Evolutionary conservation across 2,797 vertebrate species (phyloP), one percentile per base, ranked within the genome.

Genomic region (Tokudaia tokunoshimensis): DNA sequence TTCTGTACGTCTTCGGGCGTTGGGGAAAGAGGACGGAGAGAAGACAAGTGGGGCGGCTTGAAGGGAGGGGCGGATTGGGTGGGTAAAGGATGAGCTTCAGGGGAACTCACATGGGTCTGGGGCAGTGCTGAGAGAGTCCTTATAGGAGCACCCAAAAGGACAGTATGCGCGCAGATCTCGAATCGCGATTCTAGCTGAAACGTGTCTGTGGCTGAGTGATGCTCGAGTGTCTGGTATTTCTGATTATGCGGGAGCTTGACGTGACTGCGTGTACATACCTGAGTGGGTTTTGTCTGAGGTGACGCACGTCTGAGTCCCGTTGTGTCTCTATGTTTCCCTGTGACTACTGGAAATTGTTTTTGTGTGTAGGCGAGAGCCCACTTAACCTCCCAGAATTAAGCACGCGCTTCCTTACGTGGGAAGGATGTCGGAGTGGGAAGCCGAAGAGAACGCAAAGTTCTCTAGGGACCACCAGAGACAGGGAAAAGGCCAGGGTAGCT

Each of bases 1-100:
- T 97, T 98, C 97, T 94, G 97, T 96, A 97, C 97, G 59, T 88
- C 91, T 96, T 98, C 96, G 97, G 98, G 97, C 95, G 88, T 81
- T 80, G 97, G 95, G 96, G 91, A 80, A 96, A 93, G 92, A 96
- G 89, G 8, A 31, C 52, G 1, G 29, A 63, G 52, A 67, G 82
- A 96, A 93, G 91, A 89, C 29, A 22, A 12, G 13, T 50, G 13
- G 59, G 93, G 79, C 80, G 29, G 34, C 76, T 72, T 31, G 0
- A 13, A 44, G 89, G 94, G 90, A 90, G 95, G 95, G 89, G 85
- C 44, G 10, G 61, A 82, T 82, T 47, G 91, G 91, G 94, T 76
- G 96, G 94, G 92, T 89, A 7, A 81, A 61, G n/a, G 37, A 72
- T 31, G 95, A 57, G 87, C 65, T 44, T 0, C 3, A 4, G 37